These are phyloP conservation scores for Ambastaia sidthimunki DNA, from an alignment of 2,797 vertebrate genomes.

Conservation along the genomic window DNA sequence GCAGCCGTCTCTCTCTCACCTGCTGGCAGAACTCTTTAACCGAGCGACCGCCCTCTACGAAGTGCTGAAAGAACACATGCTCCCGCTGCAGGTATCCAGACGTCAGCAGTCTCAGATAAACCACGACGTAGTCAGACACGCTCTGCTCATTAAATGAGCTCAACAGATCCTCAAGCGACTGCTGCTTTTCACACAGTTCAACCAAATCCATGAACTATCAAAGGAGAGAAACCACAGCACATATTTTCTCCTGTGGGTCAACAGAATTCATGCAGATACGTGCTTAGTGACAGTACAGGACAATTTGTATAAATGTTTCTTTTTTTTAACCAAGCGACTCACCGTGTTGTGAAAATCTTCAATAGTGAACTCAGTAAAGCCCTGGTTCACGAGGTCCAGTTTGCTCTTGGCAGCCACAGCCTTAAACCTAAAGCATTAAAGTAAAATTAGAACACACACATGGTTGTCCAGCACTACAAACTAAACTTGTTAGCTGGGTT, in stretches of 20 bases:
- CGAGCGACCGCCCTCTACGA: conserved; percentile 93
- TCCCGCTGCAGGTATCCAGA: conserved; percentile 93
- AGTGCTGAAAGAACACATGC: conserved; percentile 86
- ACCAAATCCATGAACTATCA: conserved; percentile 94
- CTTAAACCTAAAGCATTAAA: conserved; percentile 83
- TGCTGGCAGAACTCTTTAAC: conserved; percentile 97
- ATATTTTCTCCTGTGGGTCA: not conserved
- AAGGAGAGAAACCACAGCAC: not conserved
- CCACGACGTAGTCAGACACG: conserved; percentile 92
- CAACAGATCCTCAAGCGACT: conserved; percentile 83
- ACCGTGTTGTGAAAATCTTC: conserved; percentile 96
- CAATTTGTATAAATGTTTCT: too few relatives aligned
- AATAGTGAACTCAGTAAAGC: conserved; percentile 94
- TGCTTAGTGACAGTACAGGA: not conserved
- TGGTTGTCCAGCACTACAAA: too few relatives aligned
- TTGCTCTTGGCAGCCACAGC: conserved; percentile 91
- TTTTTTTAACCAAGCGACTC: conserved; percentile 61
- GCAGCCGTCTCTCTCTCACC: conserved; percentile 67
- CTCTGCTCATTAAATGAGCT: conserved; percentile 93
- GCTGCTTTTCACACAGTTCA: conserved; percentile 90
- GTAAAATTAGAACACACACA: not conserved
- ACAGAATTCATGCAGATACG: not conserved
- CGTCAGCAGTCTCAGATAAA: conserved; percentile 93
- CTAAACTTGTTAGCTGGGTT: too few relatives aligned
- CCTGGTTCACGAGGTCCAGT: conserved; percentile 89